phyloP scores from a whole-genome alignment of 1,140 invertebrate species.

The Heterodera carotae region DNA sequence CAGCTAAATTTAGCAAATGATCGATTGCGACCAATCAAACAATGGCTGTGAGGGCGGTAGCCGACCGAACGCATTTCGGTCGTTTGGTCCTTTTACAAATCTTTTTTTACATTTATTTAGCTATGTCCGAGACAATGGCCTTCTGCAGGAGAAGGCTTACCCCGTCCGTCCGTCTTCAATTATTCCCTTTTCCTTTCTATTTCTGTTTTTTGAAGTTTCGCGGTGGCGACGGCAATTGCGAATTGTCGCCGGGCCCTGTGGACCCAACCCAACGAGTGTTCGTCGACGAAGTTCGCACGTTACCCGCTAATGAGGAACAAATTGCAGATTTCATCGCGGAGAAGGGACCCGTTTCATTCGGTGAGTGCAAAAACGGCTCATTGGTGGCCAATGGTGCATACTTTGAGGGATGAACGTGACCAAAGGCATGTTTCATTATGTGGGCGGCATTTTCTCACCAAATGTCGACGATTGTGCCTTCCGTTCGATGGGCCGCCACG shows the following conservation, averaged over 20 bases:
- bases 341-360: slow-evolving; percentile 43
- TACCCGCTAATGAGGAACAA: slow-evolving; percentile 31
- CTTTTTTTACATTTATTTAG: slow-evolving; percentile 32
- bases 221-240: slow-evolving; percentile 22
- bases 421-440: slow-evolving; percentile 41
- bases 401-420: slow-evolving; percentile 46
- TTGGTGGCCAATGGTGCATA: background rate
- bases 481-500: slow-evolving; percentile 43
- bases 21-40: slow-evolving; percentile 42
- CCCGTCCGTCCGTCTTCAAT: background rate
- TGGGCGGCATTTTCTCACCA: slow-evolving; percentile 41
- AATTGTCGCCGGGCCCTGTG: slow-evolving; percentile 23
- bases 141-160: slow-evolving; percentile 35
- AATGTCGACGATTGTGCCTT: slow-evolving; percentile 35
- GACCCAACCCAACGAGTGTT: slow-evolving; percentile 38
- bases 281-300: slow-evolving; percentile 28
- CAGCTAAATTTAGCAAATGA: slow-evolving; percentile 38
- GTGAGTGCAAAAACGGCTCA: slow-evolving; percentile 10
- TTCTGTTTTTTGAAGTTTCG: background rate
- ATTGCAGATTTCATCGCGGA: slow-evolving; percentile 46
- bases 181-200: background rate
- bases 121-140: slow-evolving; percentile 43
- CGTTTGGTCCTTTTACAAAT: background rate
- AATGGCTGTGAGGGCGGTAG: slow-evolving; percentile 42
- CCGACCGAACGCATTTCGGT: slow-evolving; percentile 43